A percentile compares a stretch with the other conserved stretches of the same genome.
Evolutionary conservation across 1,140 invertebrate genomes (phyloP).

Genomic region (Alviniconcha marisindica): DNA sequence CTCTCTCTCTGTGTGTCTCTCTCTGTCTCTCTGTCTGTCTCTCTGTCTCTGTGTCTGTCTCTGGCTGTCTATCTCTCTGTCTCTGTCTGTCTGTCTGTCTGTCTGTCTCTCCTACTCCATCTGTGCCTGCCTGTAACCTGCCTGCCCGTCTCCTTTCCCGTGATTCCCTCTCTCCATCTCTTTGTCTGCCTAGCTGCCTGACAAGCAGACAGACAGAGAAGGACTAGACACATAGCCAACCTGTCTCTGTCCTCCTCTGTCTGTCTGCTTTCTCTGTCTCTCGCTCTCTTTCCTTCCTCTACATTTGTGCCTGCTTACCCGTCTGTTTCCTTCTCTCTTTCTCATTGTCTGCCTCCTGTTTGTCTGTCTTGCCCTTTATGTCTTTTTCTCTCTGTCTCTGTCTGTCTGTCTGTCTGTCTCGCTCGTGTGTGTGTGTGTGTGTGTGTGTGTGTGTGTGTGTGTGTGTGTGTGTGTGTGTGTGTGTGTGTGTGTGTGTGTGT

Average conservation of each 20-base stretch:
- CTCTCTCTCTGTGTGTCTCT: slow-evolving; percentile 24
- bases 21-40: slow-evolving; percentile 16
- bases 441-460: slow-evolving; percentile 15
- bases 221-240: too few relatives aligned
- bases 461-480: slow-evolving; percentile 25
- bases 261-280: slow-evolving; percentile 10
- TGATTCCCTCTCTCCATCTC: too few relatives aligned
- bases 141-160: too few relatives aligned
- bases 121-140: background rate
- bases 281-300: slow-evolving; percentile 19
- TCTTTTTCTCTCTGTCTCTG: background rate
- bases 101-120: background rate
- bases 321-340: slow-evolving; percentile 16
- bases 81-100: background rate
- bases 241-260: background rate
- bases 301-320: background rate
- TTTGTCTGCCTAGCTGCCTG: too few relatives aligned
- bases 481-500: background rate
- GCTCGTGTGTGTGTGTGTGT: background rate
- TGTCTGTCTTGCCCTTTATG: background rate
- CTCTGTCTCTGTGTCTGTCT: slow-evolving; percentile 13
- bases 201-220: too few relatives aligned
- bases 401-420: background rate
- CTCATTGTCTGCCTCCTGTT: background rate
- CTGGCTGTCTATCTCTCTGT: background rate